These are phyloP conservation scores for Chamaetylas fuelleborni DNA, from an alignment of 2,113 vertebrate species.

Conservation along the genomic window DNA sequence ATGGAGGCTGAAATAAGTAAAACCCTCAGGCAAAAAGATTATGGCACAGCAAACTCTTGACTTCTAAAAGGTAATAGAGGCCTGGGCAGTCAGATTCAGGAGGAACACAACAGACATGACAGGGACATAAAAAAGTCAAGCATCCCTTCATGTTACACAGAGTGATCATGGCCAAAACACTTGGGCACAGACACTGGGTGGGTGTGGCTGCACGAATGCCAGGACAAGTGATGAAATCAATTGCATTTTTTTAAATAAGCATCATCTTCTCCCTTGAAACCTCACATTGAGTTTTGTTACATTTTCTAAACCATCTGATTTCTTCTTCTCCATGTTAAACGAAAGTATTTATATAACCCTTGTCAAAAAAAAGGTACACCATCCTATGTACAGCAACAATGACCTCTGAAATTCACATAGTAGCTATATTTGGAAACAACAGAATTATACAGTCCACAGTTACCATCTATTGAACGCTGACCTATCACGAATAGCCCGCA, in stretches of 20 bases:
- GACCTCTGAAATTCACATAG: neutral
- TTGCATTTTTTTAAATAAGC: neutral
- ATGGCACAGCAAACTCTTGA: neutral
- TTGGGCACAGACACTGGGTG: accelerated
- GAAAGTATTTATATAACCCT: neutral
- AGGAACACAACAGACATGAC: neutral
- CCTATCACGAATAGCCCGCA: neutral
- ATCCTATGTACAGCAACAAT: neutral
- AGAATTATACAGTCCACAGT: neutral
- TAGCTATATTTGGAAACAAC: neutral
- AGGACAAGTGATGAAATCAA: neutral
- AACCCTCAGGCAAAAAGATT: neutral
- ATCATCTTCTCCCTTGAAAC: neutral
- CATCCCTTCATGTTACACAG: neutral
- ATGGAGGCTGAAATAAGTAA: neutral
- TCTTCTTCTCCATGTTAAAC: neutral
- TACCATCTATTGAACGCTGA: neutral
- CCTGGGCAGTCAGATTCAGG: neutral
- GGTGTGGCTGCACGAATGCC: neutral
- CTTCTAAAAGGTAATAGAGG: neutral
- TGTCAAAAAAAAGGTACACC: neutral
- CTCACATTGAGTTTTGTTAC: neutral
- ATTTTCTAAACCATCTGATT: neutral
- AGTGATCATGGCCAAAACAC: neutral
- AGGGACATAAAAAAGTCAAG: neutral